Evolutionary conservation across 2,888 invertebrate genomes (phyloP), one percentile per base, ranked within the genome.

Genomic region (Philhelius pedissequus): DNA sequence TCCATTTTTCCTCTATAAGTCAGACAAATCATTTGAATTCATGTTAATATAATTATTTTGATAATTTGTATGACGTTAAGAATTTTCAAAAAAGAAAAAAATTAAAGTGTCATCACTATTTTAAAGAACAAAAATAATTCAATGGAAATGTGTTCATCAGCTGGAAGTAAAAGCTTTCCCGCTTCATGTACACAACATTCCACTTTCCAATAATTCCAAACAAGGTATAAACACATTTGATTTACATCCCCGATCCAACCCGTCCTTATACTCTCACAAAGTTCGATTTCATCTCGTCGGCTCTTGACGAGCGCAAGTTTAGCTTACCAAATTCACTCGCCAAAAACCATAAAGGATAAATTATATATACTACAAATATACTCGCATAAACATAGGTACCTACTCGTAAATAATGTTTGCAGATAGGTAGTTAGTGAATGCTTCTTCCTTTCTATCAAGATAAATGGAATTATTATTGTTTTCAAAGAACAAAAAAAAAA

Each of bases 111-210:
- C 60, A 77, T 54, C 76, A 43, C 69, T 43, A 11, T 15, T 25
- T 25, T 3, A 5, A 4, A 35, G 4, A 20, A 0, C 9, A 18
- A 4, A 56, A 56, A 35, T 20, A 15, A 4, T n/a, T 18, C 5
- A 1, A 15, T 18, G 9, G n/a, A n/a, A n/a, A 1, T 8, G 25
- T 32, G 5, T 69, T 60, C 70, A 71, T 20, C 76, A 52, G 81
- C 76, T 60, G 81, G 81, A 76, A 30, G 40, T 4, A 9, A 45
- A 15, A 77, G 73, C 77, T 77, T 50, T 71, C 11, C 15, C 9
- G n/a, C 20, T 52, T 38, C 62, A 74, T 78, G 30, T 69, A 74
- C 74, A 83, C 78, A 64, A 69, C 66, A 15, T 76, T 75, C 76
- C 75, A 62, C 18, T 2, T 20, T 73, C 40, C 20, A 60, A n/a